Evolutionary conservation across 1,140 invertebrate species (phyloP), one percentile per base, ranked within the genome.

Genomic region (Zaprionus gabonicus): DNA sequence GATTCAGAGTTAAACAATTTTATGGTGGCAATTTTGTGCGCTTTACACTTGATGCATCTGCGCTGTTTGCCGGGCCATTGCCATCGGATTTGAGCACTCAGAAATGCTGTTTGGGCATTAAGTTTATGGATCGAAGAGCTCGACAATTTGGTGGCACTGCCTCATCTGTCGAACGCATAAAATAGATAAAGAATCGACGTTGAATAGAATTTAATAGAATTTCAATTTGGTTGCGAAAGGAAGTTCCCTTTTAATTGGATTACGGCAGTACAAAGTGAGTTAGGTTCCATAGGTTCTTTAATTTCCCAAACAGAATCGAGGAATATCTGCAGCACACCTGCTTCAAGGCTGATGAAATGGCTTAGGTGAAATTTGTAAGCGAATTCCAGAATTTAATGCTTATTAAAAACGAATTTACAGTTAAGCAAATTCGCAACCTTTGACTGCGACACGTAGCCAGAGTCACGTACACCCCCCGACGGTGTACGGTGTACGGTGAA

Each of bases 1-100:
- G 34, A 25, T 65, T 53, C 58, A 31, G 20, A 70, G 67, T 64
- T 63, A 15, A 58, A 70, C 72, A 63, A 65, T 76, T 76, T 76
- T 65, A 71, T 71, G 59, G 68, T 59, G 55, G 68, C 55, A 71
- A 76, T 76, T 76, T 71, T 57, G 73, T 64, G 44, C 51, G 73
- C 67, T 76, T 76, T 76, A 65, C 73, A 76, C 68, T 76, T 71
- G 68, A 76, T 71, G 73, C 73, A 71, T 71, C 68, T 71, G 67
- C 23, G 57, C 57, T 69, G 65, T 69, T 74, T 69, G 62, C 28
- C 58, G 71, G 71, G 36, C 57, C 56, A 72, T 72, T 67, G 70
- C 63, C 70, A 44, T 67, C 55, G 4, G 36, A 64, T 36, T 44
- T 17, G 58, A 63, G 38, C 51, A 74, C 72, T 70, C 57, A 20